phyloP scores from a whole-genome alignment of 2,113 vertebrate genomes.

The Elgaria multicarinata region DNA sequence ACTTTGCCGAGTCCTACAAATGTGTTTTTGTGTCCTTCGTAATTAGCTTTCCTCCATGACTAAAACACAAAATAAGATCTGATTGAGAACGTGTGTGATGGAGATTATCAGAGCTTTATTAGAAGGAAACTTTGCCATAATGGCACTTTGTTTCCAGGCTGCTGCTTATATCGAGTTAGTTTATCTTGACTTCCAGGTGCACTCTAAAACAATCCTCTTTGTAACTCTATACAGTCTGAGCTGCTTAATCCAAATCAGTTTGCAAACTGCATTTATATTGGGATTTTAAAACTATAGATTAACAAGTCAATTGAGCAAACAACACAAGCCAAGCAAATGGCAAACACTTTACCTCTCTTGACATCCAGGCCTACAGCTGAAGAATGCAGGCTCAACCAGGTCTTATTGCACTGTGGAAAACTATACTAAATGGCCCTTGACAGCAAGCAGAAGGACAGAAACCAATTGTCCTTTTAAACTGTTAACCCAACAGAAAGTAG shows the following conservation, averaged over 20 bases:
- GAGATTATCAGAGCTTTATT: constrained; percentile 5
- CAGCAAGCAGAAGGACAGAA: constrained; percentile 11
- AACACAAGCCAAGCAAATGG: constrained; percentile 33
- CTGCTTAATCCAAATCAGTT: constrained; percentile 18
- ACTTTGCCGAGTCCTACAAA: constrained; percentile 44
- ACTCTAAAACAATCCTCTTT: constrained; percentile 24
- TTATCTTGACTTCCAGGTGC: constrained; percentile 45
- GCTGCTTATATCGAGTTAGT: constrained; percentile 15
- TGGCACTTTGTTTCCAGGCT: constrained; percentile 28
- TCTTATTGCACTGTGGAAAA: constrained; percentile 22
- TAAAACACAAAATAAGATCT: constrained; percentile 34
- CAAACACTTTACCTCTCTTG: constrained; percentile 22
- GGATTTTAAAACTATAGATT: constrained; percentile 44
- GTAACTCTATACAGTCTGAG: constrained; percentile 36
- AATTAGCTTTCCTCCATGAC: constrained; percentile 47
- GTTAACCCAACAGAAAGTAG: accelerated
- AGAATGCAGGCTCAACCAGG: not conserved
- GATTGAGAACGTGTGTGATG: not conserved
- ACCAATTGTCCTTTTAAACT: constrained; percentile 22
- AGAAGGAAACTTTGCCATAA: constrained; percentile 11
- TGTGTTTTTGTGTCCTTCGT: not conserved
- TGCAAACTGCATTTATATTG: constrained; percentile 27
- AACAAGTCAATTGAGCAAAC: constrained; percentile 35
- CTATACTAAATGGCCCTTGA: not conserved
- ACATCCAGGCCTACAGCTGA: not conserved